Evolutionary conservation across 2,797 vertebrate genomes (phyloP), one percentile per base, ranked within the genome.

Genomic region (Takifugu ocellatus): DNA sequence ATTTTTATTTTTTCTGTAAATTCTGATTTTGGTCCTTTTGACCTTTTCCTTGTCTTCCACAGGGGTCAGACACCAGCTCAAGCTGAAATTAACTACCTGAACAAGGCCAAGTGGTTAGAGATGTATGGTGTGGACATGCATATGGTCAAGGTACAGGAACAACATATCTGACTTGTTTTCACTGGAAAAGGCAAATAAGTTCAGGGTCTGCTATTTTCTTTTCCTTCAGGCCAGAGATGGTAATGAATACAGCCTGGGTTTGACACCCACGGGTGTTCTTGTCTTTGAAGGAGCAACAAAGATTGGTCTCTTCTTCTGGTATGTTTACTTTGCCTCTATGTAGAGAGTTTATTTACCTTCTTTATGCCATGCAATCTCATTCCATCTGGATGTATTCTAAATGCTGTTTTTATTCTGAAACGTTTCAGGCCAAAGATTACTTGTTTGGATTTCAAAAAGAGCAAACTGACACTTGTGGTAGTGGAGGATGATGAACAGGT

Each of bases 41-140:
- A 39, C 15, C 31, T n/a, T 25, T 43, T 8, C 11, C 5, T 39
- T 2, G 3, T 61, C 31, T 44, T 39, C 55, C 56, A 46, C 91
- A 99, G 97, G 84, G 95, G 96, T 31, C 96, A 99, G 84, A 95
- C 91, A 49, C 96, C 97, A 50, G 93, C 95, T 5, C 95, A 97
- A 75, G 96, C 97, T 63, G 97, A 99, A 91, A 98, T 95, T 31
- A 99, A 98, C 89, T 99, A 96, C 84, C 87, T 99, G 82, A 99
- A 99, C 81, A 99, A 99, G 90, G 97, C 96, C 66, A 99, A 99
- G 85, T 99, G 96, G 97, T 81, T 99, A 68, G 97, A 99, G 90
- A 99, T 99, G 97, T 99, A 99, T 66, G 97, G 97, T 0, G 96
- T 99, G 75, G 96, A 99, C 87, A 99, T 99, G 97, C 97, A 99